Base-by-base conservation (phyloP, 2,113 vertebrate species). In the Percina caprodes region DNA sequence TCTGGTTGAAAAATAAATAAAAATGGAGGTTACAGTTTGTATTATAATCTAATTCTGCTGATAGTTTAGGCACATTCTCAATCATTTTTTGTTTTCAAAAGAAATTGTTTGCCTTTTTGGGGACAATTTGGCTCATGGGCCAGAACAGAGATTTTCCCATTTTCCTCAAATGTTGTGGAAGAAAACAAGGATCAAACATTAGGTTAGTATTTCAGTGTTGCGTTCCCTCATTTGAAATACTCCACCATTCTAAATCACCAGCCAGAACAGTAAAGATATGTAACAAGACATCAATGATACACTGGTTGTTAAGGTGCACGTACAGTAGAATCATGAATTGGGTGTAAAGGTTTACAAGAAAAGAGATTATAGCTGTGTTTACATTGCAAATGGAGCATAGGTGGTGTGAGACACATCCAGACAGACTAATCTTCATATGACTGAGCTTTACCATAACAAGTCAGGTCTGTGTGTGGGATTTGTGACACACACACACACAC, bases 361-460 rank as follows among this genome's bases (percentile, higher is more conserved):
- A 33, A 23, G 33, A 69, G 80, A 66, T 68, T 79, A 72, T 10
- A 21, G 12, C 16, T 19, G 59, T 84, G 48, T 83, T 80, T 69
- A 74, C 48, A 21, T 16, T 73, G n/a, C 33, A 52, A 24, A 62
- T 62, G 46, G 19, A 71, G 23, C 26, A 58, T 52, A 19, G n/a
- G 46, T 59, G n/a, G 30, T 69, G 51, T 33, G 60, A 48, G 21
- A 48, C 39, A 55, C 15, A 51, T 33, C 21, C 76, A 59, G 26
- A 72, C n/a, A 19, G 21, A 85, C n/a, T 62, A 59, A 75, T 69
- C 60, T 63, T n/a, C n/a, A n/a, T n/a, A n/a, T n/a, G n/a, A 61
- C 67, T 26, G 21, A 79, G 77, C 68, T 80, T 90, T 79, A 88
- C 79, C 90, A 87, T 83, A 89, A 90, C 77, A 80, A 80, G 69